Evolutionary conservation across 30 jellyfish, hydroid and myxozoan species (phyloP).

Genomic region (Chrysaora quinquecirrha): DNA sequence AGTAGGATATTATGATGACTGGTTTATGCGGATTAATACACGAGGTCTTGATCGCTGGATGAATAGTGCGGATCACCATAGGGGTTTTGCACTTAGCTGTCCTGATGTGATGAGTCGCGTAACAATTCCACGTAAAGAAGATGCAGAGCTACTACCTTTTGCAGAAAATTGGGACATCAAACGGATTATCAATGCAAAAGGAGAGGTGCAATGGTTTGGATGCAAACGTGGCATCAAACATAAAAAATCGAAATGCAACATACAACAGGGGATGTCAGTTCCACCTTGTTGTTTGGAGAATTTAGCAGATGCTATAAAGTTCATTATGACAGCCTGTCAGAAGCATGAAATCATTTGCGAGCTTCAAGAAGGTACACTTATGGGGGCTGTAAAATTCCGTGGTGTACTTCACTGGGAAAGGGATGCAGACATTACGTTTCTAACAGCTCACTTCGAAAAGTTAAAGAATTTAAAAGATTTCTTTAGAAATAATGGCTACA

Average conservation of each 20-base stretch:
- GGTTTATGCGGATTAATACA: conserved; percentile 63
- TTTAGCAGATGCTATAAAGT: no score
- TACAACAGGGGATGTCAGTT: conserved; percentile 86
- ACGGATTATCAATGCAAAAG: no score
- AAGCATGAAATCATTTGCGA: conserved; percentile 51
- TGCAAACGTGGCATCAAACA: no score
- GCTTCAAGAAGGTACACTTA: conserved; percentile 83
- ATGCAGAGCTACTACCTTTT: no score
- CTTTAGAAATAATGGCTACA: conserved; percentile 40
- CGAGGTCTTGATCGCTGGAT: background rate
- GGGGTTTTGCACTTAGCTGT: conserved; percentile 48
- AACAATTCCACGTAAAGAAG: no score
- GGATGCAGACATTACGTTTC: conserved; percentile 87
- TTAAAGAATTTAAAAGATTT: no score
- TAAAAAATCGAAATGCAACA: conserved; percentile 53
- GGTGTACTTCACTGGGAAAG: conserved; percentile 88
- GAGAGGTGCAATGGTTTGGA: no score
- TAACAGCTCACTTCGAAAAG: conserved; percentile 68
- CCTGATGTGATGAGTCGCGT: conserved; percentile 82
- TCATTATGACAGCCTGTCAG: conserved; percentile 50
- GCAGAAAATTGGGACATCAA: no score
- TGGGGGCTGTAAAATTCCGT: conserved; percentile 87
- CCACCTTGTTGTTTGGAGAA: conserved; percentile 98
- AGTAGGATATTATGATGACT: conserved; percentile 77
- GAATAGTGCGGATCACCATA: background rate